A percentile compares a stretch with the other conserved stretches of the same genome.
Conservation (phyloP, 1,140 invertebrate genomes). For the Caerostris extrusa region DNA sequence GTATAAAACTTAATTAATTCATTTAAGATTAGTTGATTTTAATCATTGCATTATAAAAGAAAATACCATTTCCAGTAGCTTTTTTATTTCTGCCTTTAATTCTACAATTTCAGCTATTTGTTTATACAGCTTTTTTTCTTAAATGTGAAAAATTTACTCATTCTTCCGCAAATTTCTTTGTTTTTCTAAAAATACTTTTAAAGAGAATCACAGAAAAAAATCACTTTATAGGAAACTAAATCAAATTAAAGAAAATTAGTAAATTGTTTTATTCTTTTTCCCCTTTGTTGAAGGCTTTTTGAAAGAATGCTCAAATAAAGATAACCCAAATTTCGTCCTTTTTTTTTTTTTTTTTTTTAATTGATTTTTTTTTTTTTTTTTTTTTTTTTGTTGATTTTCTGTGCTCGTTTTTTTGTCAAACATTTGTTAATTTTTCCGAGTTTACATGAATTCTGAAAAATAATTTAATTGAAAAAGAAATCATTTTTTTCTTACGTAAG, state of each 20-base stretch:
- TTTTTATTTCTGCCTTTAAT: no score
- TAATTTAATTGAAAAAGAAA: neutral
- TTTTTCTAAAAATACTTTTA: no score
- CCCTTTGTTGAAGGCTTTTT: neutral
- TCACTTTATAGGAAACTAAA: neutral
- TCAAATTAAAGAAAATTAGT: constrained; percentile 29
- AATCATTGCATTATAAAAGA: no score
- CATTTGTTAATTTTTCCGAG: neutral
- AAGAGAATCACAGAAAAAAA: no score
- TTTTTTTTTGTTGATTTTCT: neutral
- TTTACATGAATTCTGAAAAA: neutral
- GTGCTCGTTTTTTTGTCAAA: neutral
- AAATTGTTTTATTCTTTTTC: neutral
- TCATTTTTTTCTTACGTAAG: neutral
- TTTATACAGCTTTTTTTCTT: no score
- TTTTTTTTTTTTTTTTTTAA: neutral
- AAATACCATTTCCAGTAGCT: no score
- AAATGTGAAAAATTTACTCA: no score
- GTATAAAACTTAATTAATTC: no score
- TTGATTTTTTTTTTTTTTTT: neutral
- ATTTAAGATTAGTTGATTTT: no score
- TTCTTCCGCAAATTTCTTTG: no score
- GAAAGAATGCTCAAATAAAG: constrained; percentile 1
- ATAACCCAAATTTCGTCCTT: neutral
- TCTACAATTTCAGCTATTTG: no score